phyloP scores from a whole-genome alignment of 2,113 vertebrate genomes.

The Colinus virginianus region DNA sequence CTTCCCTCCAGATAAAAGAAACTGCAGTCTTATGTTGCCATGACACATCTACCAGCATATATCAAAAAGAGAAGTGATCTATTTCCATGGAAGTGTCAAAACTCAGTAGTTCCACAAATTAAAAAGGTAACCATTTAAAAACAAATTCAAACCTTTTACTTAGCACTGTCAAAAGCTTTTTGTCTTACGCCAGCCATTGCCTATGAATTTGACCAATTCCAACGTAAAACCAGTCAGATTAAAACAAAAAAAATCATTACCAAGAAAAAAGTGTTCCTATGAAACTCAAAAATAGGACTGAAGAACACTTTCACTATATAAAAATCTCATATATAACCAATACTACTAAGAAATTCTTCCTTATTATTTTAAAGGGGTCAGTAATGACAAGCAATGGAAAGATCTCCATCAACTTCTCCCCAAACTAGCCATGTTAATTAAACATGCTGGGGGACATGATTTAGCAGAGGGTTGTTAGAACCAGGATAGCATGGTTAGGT shows the following conservation, averaged over 20 bases:
- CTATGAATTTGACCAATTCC: not conserved
- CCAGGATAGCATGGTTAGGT: too few species aligned
- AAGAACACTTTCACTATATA: not conserved
- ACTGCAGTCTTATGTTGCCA: not conserved
- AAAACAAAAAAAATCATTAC: too few species aligned
- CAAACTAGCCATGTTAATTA: not conserved
- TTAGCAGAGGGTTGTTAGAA: too few species aligned
- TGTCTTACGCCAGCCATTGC: not conserved
- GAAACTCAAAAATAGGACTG: not conserved
- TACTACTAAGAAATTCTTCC: not conserved
- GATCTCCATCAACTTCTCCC: not conserved
- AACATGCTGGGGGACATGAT: too few species aligned
- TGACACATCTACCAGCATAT: not conserved
- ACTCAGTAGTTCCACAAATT: not conserved
- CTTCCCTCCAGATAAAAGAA: not conserved
- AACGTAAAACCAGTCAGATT: not conserved
- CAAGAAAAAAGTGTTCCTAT: not conserved
- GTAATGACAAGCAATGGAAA: not conserved
- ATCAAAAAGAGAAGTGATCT: conserved; percentile 13
- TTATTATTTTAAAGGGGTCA: not conserved
- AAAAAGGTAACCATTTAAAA: not conserved
- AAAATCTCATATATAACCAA: fast-evolving
- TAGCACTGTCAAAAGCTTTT: not conserved
- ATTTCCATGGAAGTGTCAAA: not conserved
- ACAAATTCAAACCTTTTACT: not conserved